phyloP scores from a whole-genome alignment of 1,140 invertebrate species.

The Solenopsis invicta region DNA sequence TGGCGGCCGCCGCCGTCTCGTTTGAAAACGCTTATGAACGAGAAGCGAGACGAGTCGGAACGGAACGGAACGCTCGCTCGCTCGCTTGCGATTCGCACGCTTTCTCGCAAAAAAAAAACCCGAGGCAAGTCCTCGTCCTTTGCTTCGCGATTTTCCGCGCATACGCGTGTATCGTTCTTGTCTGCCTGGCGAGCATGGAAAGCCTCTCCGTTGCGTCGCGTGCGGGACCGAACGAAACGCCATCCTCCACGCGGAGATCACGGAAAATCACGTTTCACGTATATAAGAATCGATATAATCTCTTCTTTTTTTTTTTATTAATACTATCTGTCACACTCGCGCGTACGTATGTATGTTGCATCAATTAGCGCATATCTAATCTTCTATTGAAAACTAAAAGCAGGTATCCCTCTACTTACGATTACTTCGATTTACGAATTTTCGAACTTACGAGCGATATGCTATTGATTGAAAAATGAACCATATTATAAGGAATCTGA shows the following conservation, averaged over 20 bases:
- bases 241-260: not conserved
- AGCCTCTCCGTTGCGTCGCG: not conserved
- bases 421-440: too few species aligned
- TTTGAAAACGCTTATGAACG: not conserved
- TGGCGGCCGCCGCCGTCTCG: not conserved
- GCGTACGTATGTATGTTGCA: not conserved
- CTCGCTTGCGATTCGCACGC: constrained; percentile 23
- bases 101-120: constrained; percentile 54
- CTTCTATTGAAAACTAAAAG: not conserved
- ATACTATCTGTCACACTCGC: too few species aligned
- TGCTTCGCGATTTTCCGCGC: constrained; percentile 40
- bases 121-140: constrained; percentile 21
- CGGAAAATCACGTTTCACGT: not conserved
- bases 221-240: not conserved
- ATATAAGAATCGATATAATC: not conserved
- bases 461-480: too few species aligned
- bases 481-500: too few species aligned
- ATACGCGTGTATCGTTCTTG: not conserved
- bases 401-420: too few species aligned
- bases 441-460: too few species aligned
- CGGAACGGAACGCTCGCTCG: not conserved
- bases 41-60: not conserved
- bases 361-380: not conserved
- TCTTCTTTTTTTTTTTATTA: not conserved
- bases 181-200: not conserved